Conservation (phyloP, 2,797 vertebrate species). For the Glossophaga mutica region DNA sequence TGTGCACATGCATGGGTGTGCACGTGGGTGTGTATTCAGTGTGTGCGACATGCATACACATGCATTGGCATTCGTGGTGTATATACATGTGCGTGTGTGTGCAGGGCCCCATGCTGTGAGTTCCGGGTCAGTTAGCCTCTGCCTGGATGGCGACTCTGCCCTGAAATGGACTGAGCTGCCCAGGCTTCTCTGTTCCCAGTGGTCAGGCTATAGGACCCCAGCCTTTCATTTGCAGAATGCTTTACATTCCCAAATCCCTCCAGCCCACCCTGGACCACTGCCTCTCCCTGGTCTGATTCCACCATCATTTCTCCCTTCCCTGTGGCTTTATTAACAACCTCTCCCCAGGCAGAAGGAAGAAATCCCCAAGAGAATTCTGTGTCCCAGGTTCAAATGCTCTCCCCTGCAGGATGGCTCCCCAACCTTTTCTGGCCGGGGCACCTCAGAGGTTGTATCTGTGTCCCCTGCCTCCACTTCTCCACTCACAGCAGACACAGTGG, state of each 20-base stretch:
- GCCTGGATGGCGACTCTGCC: background rate
- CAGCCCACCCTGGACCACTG: background rate
- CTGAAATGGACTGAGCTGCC: background rate
- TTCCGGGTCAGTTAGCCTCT: background rate
- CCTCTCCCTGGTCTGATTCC: too few relatives aligned
- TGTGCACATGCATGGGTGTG: background rate
- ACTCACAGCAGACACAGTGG: background rate
- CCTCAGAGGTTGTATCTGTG: background rate
- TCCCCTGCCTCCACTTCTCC: background rate
- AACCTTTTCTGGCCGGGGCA: background rate
- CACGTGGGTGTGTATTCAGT: too few relatives aligned
- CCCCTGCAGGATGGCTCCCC: background rate
- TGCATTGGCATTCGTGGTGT: too few relatives aligned
- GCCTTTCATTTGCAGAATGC: background rate
- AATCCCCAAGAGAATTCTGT: background rate
- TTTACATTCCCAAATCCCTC: background rate
- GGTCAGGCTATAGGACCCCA: background rate
- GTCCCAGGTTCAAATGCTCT: background rate
- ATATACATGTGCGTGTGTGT: accelerated
- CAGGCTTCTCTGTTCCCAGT: background rate
- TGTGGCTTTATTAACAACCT: background rate
- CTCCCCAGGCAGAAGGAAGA: background rate
- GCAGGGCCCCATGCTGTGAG: background rate
- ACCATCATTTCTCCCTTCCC: background rate
- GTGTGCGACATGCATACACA: background rate